phyloP scores from a whole-genome alignment of 2,888 invertebrate species.

The Eurytoma adleriae region DNA sequence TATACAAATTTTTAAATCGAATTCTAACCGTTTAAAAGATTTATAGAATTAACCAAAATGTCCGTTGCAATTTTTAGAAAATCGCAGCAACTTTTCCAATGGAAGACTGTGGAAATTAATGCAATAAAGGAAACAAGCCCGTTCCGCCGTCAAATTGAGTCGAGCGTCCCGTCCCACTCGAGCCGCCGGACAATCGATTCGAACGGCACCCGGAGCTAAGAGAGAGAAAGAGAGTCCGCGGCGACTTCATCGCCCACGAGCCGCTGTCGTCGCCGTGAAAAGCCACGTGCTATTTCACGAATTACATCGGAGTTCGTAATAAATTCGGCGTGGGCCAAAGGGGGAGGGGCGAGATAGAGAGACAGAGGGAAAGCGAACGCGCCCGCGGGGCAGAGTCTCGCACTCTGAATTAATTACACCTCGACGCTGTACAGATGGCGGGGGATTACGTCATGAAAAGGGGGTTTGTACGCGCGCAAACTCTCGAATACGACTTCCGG shows the following conservation, averaged over 20 bases:
- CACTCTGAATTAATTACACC: conserved; percentile 67
- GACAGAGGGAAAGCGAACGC: conserved; percentile 56
- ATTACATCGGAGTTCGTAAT: conserved; percentile 60
- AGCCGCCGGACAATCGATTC: neutral
- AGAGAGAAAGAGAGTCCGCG: conserved; percentile 7
- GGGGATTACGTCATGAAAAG: conserved; percentile 65
- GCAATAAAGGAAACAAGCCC: neutral
- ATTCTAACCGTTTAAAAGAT: too few species aligned
- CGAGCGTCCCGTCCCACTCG: neutral
- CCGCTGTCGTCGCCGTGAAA: conserved; percentile 2
- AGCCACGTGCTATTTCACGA: conserved; percentile 57
- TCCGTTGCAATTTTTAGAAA: too few species aligned
- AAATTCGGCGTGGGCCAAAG: conserved; percentile 44
- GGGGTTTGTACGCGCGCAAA: conserved; percentile 59
- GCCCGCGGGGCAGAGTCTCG: conserved; percentile 47
- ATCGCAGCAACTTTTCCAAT: too few species aligned
- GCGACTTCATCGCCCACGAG: conserved; percentile 22
- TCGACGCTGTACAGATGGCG: conserved; percentile 66
- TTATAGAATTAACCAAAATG: too few species aligned
- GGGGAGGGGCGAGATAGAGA: conserved; percentile 48
- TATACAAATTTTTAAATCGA: neutral
- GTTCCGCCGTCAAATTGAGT: neutral
- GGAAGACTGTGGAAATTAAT: neutral
- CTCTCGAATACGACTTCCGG: conserved; percentile 63
- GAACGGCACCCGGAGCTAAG: neutral